Percentiles rank a stretch among this genome's conserved stretches.
These are phyloP conservation scores for Caenorhabditis latens DNA, from an alignment of 1,140 invertebrate genomes.

Conservation along the genomic window DNA sequence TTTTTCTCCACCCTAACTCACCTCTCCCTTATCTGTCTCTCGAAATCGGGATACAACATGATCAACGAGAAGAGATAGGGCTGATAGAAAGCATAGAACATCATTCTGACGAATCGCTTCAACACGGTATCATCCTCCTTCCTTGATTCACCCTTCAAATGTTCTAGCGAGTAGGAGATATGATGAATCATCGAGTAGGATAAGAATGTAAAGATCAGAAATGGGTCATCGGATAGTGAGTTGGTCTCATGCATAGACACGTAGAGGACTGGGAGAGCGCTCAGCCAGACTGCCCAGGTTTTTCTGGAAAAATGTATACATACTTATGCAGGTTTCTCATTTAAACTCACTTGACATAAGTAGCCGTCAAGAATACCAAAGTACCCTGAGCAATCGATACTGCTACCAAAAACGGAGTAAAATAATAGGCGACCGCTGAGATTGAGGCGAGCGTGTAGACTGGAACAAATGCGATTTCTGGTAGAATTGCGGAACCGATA, in stretches of 20 bases:
- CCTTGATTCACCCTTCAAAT: conserved; percentile 61
- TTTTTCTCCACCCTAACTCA: neutral
- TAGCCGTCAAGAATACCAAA: conserved; percentile 71
- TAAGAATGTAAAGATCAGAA: conserved; percentile 76
- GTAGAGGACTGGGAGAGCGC: conserved; percentile 74
- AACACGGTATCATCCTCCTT: conserved; percentile 67
- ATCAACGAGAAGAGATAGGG: conserved; percentile 76
- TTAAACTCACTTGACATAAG: conserved; percentile 67
- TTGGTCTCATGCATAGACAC: conserved; percentile 73
- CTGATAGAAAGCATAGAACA: conserved; percentile 75
- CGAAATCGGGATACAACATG: conserved; percentile 76
- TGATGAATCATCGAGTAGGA: conserved; percentile 76
- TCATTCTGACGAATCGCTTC: conserved; percentile 66
- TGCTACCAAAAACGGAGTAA: conserved; percentile 70
- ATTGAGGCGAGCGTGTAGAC: conserved; percentile 68
- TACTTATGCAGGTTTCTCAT: neutral
- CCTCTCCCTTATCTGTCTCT: conserved; percentile 71
- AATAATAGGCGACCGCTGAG: conserved; percentile 64
- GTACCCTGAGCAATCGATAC: conserved; percentile 71
- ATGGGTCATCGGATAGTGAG: conserved; percentile 70
- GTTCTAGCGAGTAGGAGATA: conserved; percentile 70
- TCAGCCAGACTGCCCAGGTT: conserved; percentile 72
- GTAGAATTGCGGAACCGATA: conserved; percentile 56
- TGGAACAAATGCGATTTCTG: conserved; percentile 60
- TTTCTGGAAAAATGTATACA: conserved; percentile 64